A percentile compares a stretch with the other conserved stretches of the same genome.
Conservation (phyloP, 2,797 vertebrate genomes). For the Artibeus jamaicensis region DNA sequence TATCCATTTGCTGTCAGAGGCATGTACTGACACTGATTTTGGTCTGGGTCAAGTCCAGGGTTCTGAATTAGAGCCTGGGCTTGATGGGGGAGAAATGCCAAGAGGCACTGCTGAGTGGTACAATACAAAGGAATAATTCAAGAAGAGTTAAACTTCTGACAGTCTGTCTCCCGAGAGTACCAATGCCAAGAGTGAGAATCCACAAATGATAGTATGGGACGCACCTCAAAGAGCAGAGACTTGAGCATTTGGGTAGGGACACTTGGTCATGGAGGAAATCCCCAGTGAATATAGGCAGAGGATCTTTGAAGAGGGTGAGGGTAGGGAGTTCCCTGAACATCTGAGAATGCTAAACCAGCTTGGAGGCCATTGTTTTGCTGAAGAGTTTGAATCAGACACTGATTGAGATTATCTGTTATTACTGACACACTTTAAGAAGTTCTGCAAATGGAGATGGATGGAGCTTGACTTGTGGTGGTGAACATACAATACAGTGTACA, state of each 20-base stretch:
- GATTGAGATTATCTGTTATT: slow-evolving; percentile 32
- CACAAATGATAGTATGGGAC: not conserved
- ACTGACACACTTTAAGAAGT: not conserved
- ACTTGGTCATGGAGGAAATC: not conserved
- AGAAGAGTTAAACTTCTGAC: not conserved
- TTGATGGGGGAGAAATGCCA: not conserved
- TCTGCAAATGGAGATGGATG: slow-evolving; percentile 15
- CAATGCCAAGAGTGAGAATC: not conserved
- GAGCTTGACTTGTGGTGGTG: no score
- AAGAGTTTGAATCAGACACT: not conserved
- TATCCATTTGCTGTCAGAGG: not conserved
- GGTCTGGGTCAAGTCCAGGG: not conserved
- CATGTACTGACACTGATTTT: not conserved
- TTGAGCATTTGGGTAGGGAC: not conserved
- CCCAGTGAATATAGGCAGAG: not conserved
- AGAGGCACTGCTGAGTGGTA: not conserved
- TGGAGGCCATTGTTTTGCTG: not conserved
- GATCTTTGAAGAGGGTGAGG: not conserved
- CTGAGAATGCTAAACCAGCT: not conserved
- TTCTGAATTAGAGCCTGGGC: not conserved
- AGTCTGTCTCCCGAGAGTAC: not conserved
- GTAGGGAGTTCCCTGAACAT: not conserved
- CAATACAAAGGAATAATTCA: not conserved
- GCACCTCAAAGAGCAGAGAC: not conserved
- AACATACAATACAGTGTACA: not conserved